phyloP scores from a whole-genome alignment of 1,140 invertebrate genomes.

The Cylas formicarius region DNA sequence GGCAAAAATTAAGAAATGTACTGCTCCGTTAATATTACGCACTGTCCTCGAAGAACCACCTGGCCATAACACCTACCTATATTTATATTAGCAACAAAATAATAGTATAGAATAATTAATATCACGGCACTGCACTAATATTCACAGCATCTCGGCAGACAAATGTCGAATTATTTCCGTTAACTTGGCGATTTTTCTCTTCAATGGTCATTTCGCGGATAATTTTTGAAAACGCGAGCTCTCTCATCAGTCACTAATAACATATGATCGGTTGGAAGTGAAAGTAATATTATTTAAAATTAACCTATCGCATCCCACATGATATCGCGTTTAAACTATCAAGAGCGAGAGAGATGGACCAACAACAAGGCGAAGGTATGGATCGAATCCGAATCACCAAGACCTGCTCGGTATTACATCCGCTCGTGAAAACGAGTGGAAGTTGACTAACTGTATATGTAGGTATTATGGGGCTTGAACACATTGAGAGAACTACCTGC shows the following conservation, averaged over 20 bases:
- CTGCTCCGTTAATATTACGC: conserved; percentile 11
- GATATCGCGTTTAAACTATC: conserved; percentile 9
- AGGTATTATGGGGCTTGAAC: conserved; percentile 11
- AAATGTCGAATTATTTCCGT: conserved; percentile 7
- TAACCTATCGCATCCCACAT: conserved; percentile 19
- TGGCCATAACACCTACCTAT: conserved; percentile 23
- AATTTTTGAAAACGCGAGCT: conserved; percentile 10
- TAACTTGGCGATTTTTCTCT: not conserved
- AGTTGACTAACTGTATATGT: conserved; percentile 25
- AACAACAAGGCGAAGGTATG: conserved; percentile 11
- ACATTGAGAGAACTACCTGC: conserved; percentile 20
- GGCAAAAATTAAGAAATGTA: conserved; percentile 16
- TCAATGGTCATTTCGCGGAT: conserved; percentile 15
- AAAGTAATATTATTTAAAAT: conserved; percentile 19
- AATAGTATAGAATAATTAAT: conserved; percentile 3
- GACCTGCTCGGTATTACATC: conserved; percentile 17
- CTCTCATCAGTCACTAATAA: conserved; percentile 8
- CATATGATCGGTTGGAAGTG: conserved; percentile 17
- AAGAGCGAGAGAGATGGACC: conserved; percentile 13
- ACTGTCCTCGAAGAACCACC: conserved; percentile 16
- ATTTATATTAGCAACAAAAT: conserved; percentile 19
- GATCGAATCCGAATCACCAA: conserved; percentile 14
- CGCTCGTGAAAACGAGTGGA: conserved; percentile 16
- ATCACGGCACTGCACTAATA: conserved; percentile 8
- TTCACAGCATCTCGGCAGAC: conserved; percentile 14